Conservation (phyloP, 1,140 invertebrate species). For the Drosophila chauvacae region DNA sequence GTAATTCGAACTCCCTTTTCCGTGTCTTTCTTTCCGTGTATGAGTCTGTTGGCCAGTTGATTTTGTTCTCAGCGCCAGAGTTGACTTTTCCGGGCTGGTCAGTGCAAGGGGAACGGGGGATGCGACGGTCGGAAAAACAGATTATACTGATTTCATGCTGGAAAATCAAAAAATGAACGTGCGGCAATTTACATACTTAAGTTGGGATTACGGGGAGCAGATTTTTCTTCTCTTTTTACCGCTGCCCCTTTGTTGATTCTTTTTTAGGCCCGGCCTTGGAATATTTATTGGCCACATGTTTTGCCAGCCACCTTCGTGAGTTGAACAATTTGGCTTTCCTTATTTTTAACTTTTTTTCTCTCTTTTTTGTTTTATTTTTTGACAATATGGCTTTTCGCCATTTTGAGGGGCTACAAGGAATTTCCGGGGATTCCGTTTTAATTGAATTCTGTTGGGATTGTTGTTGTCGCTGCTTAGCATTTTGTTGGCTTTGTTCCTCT, state of each 20-base stretch:
- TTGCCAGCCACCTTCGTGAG: slow-evolving; percentile 73
- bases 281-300: slow-evolving; percentile 80
- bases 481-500: slow-evolving; percentile 53
- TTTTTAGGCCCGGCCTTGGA: slow-evolving; percentile 45
- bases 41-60: slow-evolving; percentile 25
- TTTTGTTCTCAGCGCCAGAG: slow-evolving; percentile 56
- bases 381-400: slow-evolving; percentile 65
- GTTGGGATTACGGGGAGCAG: slow-evolving; percentile 49
- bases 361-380: slow-evolving; percentile 30
- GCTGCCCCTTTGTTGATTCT: slow-evolving; percentile 16
- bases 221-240: slow-evolving; percentile 24
- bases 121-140: slow-evolving; percentile 55
- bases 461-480: slow-evolving; percentile 57
- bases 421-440: slow-evolving; percentile 80
- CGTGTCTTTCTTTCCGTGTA: slow-evolving; percentile 8
- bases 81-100: slow-evolving; percentile 65
- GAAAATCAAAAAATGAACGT: slow-evolving; percentile 83
- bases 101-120: slow-evolving; percentile 32
- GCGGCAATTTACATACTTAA: slow-evolving; percentile 83
- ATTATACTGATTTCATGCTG: slow-evolving; percentile 82
- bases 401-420: slow-evolving; percentile 75
- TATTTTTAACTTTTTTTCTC: slow-evolving; percentile 1
- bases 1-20: background rate
- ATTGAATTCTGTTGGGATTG: slow-evolving; percentile 72
- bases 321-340: slow-evolving; percentile 71